Percentiles rank a stretch among this genome's conserved stretches.
These are phyloP conservation scores for Ibidorhyncha struthersii DNA, from an alignment of 2,113 vertebrate genomes.

Conservation along the genomic window DNA sequence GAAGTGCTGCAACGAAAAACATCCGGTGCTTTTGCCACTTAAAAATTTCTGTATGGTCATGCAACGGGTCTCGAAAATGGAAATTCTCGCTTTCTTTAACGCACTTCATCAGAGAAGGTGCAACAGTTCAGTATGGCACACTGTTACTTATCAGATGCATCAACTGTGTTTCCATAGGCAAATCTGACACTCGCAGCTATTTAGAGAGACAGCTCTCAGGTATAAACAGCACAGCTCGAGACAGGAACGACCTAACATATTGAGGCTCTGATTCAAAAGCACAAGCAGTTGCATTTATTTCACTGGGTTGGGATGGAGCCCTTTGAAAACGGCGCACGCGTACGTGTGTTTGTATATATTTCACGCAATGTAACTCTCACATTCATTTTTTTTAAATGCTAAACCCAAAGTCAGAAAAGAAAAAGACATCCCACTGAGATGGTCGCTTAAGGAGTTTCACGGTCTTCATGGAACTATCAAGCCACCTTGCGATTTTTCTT, in stretches of 20 bases:
- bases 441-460: background rate
- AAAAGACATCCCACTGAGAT: background rate
- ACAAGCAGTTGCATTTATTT: background rate
- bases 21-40: background rate
- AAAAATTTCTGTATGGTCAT: background rate
- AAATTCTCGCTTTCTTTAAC: background rate
- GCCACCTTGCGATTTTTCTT: background rate
- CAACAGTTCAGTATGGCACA: background rate
- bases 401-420: background rate
- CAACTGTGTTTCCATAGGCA: background rate
- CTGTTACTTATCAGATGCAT: background rate
- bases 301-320: background rate
- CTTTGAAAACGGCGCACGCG: fast-evolving
- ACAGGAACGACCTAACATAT: background rate
- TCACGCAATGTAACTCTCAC: background rate
- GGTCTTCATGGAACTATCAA: background rate
- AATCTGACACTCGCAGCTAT: background rate
- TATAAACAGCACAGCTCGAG: background rate
- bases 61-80: background rate
- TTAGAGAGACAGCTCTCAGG: background rate
- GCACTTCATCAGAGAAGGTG: background rate
- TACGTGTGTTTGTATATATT: background rate
- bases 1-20: background rate
- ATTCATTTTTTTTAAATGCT: background rate
- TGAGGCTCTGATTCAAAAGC: background rate